Evolutionary conservation across 2,888 invertebrate genomes (phyloP), one percentile per base, ranked within the genome.

Genomic region (Orchesellides sinensis): DNA sequence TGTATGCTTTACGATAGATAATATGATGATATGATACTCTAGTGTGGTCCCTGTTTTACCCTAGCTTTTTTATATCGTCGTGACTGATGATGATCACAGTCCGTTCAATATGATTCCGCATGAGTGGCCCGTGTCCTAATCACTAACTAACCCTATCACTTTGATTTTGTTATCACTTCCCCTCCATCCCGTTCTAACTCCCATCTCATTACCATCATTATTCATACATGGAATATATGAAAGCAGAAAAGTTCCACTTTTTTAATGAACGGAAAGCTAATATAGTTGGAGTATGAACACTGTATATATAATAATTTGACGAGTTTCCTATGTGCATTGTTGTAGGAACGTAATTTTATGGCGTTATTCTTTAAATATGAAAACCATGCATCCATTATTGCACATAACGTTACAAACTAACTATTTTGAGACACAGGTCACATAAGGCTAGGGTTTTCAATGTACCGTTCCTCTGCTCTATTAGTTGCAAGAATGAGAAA

Each of bases 141-240:
- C 68, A 40, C 40, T 68, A 21, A 49, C 49, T 69, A 49, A 61
- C 70, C 40, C 70, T 49, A 8, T 52, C 61, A n/a, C 12, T 61
- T 59, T 70, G 6, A 32, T 32, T 32, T 32, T 32, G 32, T 80
- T 80, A 72, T 70, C 72, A 56, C 56, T 72, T 54, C 54, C 66
- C 29, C 66, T 52, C 72, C 80, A 72, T 27, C 61, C 52, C 8
- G 52, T 12, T 78, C 65, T 70, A 21, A 70, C 78, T 72, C 80
- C 80, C 72, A 72, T 72, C 72, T 80, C 80, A 72, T 78, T 69
- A 56, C 21, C 66, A 21, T 70, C 21, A 56, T 63, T 47, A 63
- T 52, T 63, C 52, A 61, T 78, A n/a, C n/a, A n/a, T n/a, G n/a
- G n/a, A n/a, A n/a, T n/a, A n/a, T n/a, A n/a, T n/a, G n/a, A n/a